Evolutionary conservation across 2,797 vertebrate species (phyloP).

Genomic region (Coendou prehensilis): DNA sequence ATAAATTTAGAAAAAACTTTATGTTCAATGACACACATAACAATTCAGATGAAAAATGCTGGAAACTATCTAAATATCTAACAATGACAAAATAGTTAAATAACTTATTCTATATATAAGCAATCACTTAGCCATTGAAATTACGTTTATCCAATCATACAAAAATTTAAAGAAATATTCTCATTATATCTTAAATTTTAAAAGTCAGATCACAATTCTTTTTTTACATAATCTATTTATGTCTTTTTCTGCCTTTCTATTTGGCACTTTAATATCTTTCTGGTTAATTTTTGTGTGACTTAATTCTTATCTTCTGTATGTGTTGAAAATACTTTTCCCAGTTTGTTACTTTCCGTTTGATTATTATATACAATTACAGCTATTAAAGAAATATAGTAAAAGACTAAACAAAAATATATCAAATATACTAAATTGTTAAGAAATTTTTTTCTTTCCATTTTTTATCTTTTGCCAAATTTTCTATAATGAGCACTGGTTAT

Average conservation of each 20-base stretch:
- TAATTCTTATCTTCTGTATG: background rate
- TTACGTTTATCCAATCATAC: background rate
- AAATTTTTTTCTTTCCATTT: background rate
- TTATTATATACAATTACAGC: background rate
- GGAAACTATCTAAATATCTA: constrained; percentile 44
- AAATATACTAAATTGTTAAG: background rate
- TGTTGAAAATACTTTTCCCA: background rate
- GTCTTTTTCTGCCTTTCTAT: background rate
- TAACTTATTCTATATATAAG: background rate
- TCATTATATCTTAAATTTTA: constrained; percentile 27
- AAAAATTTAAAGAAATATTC: constrained; percentile 6
- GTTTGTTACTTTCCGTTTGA: no score
- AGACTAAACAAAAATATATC: constrained; percentile 48
- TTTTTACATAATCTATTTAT: constrained; percentile 41
- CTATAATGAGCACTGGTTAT: background rate
- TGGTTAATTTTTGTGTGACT: constrained; percentile 40
- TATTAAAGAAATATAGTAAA: background rate
- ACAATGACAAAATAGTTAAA: constrained; percentile 44
- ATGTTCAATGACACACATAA: constrained; percentile 29
- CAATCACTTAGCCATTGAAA: background rate
- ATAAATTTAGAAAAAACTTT: constrained; percentile 29
- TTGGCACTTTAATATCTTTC: background rate
- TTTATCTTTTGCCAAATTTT: constrained; percentile 39
- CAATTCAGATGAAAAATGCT: constrained; percentile 47
- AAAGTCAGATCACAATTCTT: background rate